Percentiles rank a stretch among this genome's conserved stretches.
phyloP scores from a whole-genome alignment of 2,113 vertebrate genomes.

The Microtus pennsylvanicus region DNA sequence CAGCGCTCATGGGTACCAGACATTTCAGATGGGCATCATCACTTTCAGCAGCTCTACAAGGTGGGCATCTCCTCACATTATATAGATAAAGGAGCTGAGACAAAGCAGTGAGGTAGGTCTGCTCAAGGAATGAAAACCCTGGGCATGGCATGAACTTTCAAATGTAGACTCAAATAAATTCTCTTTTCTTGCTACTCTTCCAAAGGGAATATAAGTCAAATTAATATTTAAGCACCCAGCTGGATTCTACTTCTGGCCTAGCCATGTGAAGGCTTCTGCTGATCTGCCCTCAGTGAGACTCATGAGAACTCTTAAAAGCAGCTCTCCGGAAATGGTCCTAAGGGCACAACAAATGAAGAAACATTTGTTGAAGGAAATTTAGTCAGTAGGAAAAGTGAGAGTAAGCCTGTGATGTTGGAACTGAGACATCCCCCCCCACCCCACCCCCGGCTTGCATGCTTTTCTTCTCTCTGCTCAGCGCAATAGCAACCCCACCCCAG shows the following conservation, averaged over 20 bases:
- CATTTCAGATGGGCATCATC: not conserved
- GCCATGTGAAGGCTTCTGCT: not conserved
- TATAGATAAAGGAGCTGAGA: not conserved
- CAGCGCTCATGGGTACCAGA: not conserved
- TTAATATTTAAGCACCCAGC: conserved; percentile 62
- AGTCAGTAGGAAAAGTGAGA: not conserved
- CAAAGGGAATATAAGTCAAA: conserved; percentile 46
- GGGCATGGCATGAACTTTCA: conserved; percentile 1
- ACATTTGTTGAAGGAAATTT: conserved; percentile 47
- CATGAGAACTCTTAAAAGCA: not conserved
- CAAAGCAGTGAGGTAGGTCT: not conserved
- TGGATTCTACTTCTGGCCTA: conserved; percentile 21
- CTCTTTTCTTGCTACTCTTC: conserved; percentile 8
- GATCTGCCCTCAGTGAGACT: conserved; percentile 11
- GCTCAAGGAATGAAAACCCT: not conserved
- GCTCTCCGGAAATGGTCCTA: conserved; percentile 16
- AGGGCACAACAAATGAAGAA: conserved; percentile 29
- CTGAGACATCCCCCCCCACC: not conserved
- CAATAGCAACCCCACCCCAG: not conserved
- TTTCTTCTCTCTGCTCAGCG: not conserved
- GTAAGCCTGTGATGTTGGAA: not conserved
- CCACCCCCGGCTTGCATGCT: rapidly evolving
- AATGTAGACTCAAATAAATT: not conserved
- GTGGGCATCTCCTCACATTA: not conserved
- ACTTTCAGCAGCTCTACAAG: not conserved